Evolutionary conservation across 2,888 invertebrate species (phyloP).

Genomic region (Catocala fraxini): DNA sequence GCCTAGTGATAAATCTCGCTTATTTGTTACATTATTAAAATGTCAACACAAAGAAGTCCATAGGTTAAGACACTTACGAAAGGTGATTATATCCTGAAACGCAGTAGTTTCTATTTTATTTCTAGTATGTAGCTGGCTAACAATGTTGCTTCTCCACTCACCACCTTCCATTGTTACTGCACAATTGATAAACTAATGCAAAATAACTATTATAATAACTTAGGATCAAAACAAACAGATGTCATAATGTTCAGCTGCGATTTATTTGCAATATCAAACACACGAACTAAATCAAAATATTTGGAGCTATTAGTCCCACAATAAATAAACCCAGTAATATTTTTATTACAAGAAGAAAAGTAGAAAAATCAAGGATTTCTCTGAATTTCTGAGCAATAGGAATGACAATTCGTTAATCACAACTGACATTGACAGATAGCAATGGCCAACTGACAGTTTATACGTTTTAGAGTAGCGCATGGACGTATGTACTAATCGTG

Average conservation of each 20-base stretch:
- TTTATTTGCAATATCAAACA: conserved; percentile 17
- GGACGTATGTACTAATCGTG: too few species aligned
- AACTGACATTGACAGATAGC: conserved; percentile 39
- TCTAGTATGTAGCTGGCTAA: conserved; percentile 90
- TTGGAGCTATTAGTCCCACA: conserved; percentile 15
- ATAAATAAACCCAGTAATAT: conserved; percentile 14
- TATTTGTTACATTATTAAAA: conserved; percentile 37
- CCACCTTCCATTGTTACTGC: conserved; percentile 77
- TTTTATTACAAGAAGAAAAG: conserved; percentile 23
- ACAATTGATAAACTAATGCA: conserved; percentile 49
- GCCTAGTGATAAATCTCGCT: conserved; percentile 47
- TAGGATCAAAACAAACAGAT: conserved; percentile 79
- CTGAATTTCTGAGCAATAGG: conserved; percentile 29
- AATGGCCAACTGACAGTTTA: conserved; percentile 1
- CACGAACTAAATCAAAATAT: conserved; percentile 5
- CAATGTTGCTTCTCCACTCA: conserved; percentile 91
- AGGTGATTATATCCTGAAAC: conserved; percentile 93
- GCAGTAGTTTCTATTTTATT: conserved; percentile 92
- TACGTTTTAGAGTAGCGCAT: too few species aligned
- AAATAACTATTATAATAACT: conserved; percentile 57
- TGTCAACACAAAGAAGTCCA: conserved; percentile 59
- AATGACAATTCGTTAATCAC: conserved; percentile 42
- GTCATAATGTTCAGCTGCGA: conserved; percentile 62
- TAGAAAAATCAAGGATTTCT: conserved; percentile 34
- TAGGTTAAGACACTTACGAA: conserved; percentile 91